Base-by-base conservation (phyloP, 1,140 invertebrate genomes). In the Ladona fulva region DNA sequence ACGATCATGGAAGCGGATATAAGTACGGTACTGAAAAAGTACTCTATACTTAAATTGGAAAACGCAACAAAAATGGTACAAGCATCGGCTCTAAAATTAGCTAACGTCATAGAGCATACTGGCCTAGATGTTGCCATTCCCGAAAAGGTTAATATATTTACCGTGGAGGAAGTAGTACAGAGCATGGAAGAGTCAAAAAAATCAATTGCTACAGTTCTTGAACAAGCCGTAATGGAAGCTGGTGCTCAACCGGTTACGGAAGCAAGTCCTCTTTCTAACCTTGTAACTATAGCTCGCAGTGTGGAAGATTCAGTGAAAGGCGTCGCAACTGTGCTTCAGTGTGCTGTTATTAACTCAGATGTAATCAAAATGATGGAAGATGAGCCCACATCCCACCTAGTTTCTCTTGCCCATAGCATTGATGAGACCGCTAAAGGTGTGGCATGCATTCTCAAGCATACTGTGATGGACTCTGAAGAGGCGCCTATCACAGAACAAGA, bases 251-350 rank as follows among this genome's bases (percentile, higher is more conserved):
- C 52, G 14, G n/a, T 66, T 66, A 5, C 52, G 14, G 52, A 66
- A 66, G 52, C 52, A 3, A 66, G 52, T 66, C 52, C 52, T 19
- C 52, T 66, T 66, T 77, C 78, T 0, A 7, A 42, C 1, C 42
- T 80, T 11, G 24, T 76, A 12, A 77, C 78, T 12, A 42, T 80
- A 22, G 79, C 79, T 16, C 22, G 25, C 19, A 76, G 77, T 12
- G 42, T 78, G 22, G 12, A 75, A n/a, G 75, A 80, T 29, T 74
- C 78, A 22, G 52, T 74, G 7, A 22, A 78, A 37, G 59, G 44
- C 19, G 14, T 80, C 24, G 76, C 75, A 11, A 52, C 76, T 24
- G 42, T 66, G 14, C 52, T 66, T 16, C 52, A 66, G n/a, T 6
- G 5, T 3, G 52, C 52, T 16, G 14, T 22, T 22, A 19, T 66